Evolutionary conservation across 2,797 vertebrate species (phyloP).

Genomic region (Eurystomus glaucurus): DNA sequence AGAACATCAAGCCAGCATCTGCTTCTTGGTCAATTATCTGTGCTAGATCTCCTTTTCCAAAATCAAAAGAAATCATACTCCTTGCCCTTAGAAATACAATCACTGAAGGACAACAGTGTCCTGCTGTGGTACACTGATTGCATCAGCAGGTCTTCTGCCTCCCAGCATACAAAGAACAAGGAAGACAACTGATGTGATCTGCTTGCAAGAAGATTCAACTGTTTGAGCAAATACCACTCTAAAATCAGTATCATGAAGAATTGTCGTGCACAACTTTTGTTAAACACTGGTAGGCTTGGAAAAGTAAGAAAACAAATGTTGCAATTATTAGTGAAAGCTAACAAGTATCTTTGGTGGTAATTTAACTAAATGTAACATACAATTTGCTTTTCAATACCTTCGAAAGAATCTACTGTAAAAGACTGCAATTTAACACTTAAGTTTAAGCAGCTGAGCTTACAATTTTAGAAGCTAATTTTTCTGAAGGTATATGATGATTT

Average conservation of each 20-base stretch:
- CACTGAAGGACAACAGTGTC: constrained; percentile 1
- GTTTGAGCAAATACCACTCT: neutral
- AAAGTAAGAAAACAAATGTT: constrained; percentile 25
- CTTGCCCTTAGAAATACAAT: neutral
- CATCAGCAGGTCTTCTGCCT: neutral
- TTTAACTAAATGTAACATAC: constrained; percentile 25
- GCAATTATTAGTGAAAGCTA: constrained; percentile 16
- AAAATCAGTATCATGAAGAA: neutral
- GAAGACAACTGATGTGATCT: neutral
- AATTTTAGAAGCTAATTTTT: constrained; percentile 51
- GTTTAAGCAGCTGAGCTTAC: constrained; percentile 14
- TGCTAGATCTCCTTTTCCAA: neutral
- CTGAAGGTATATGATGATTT: constrained; percentile 27
- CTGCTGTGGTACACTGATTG: neutral
- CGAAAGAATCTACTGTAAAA: constrained; percentile 18
- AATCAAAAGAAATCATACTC: neutral
- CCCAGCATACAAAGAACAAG: neutral
- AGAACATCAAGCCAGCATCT: neutral
- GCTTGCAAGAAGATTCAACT: neutral
- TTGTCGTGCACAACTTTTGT: neutral
- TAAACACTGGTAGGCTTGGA: neutral
- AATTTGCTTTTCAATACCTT: constrained; percentile 46
- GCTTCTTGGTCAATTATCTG: neutral
- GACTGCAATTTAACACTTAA: constrained; percentile 22
- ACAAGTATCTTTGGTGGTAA: neutral